Evolutionary conservation across 2,797 vertebrate species (phyloP).

Genomic region (Esox lucius): DNA sequence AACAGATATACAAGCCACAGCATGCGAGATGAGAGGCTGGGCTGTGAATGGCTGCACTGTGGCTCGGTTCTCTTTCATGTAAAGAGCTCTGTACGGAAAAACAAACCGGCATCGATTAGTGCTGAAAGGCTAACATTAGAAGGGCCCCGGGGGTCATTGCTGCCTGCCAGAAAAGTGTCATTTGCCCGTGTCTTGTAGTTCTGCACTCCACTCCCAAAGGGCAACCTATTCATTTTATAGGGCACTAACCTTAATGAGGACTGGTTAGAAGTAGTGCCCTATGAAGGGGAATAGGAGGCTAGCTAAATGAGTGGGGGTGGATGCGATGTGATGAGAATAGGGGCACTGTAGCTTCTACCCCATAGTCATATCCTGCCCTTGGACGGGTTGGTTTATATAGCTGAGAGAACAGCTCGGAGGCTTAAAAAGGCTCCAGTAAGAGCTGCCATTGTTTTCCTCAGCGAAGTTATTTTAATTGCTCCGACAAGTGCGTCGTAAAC

Average conservation of each 20-base stretch:
- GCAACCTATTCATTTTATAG: neutral
- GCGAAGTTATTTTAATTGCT: conserved; percentile 56
- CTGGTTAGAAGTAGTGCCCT: neutral
- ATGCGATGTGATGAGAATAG: neutral
- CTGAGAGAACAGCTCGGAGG: neutral
- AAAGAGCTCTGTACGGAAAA: conserved; percentile 5
- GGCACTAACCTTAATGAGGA: neutral
- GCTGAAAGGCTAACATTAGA: conserved; percentile 7
- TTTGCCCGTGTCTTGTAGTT: conserved; percentile 17
- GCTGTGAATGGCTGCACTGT: conserved; percentile 28
- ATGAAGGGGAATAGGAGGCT: neutral
- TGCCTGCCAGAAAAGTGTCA: conserved; percentile 7
- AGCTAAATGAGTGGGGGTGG: neutral
- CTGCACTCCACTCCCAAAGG: neutral
- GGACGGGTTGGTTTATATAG: neutral
- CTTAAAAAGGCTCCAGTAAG: conserved; percentile 21
- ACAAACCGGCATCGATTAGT: conserved; percentile 6
- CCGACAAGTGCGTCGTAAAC: conserved; percentile 36
- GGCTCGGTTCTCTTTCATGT: conserved; percentile 14
- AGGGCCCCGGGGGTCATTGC: conserved; percentile 12
- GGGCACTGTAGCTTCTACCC: neutral
- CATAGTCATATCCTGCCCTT: neutral
- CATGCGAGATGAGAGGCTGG: neutral
- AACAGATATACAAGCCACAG: neutral
- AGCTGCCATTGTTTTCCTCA: conserved; percentile 38